phyloP scores from a whole-genome alignment of 2,797 vertebrate genomes.

The Pangasius krempfi region DNA sequence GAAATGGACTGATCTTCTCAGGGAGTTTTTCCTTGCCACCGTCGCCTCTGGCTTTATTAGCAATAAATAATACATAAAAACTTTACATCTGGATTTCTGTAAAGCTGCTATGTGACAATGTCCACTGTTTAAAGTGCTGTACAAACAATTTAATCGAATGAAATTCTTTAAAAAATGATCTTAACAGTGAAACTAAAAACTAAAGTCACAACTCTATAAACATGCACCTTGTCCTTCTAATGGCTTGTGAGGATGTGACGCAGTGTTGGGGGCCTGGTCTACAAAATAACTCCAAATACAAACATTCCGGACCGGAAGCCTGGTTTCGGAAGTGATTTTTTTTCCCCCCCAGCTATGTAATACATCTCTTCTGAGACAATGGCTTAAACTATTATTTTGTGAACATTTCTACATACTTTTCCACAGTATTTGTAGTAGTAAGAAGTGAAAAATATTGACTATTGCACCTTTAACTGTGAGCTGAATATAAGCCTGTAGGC shows the following conservation, averaged over 20 bases:
- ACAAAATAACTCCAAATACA: background rate
- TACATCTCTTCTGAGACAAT: background rate
- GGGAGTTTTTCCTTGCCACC: background rate
- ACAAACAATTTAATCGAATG: background rate
- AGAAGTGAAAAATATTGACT: background rate
- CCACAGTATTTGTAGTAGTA: background rate
- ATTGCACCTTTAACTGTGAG: background rate
- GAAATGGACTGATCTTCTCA: background rate
- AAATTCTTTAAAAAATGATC: background rate
- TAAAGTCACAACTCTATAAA: background rate
- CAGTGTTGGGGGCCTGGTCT: background rate
- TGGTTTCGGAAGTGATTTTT: background rate
- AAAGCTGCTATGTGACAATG: background rate
- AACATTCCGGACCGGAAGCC: background rate
- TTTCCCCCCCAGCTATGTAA: background rate
- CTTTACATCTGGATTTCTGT: background rate
- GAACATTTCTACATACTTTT: background rate
- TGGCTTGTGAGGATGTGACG: background rate
- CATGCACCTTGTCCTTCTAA: background rate
- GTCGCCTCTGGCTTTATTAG: background rate
- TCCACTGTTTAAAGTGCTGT: background rate
- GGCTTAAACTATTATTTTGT: background rate
- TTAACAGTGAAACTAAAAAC: background rate
- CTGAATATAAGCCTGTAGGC: background rate
- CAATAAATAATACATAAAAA: background rate